Evolutionary conservation across 2,113 vertebrate species (phyloP).

Genomic region (Ariopsis seemanni): DNA sequence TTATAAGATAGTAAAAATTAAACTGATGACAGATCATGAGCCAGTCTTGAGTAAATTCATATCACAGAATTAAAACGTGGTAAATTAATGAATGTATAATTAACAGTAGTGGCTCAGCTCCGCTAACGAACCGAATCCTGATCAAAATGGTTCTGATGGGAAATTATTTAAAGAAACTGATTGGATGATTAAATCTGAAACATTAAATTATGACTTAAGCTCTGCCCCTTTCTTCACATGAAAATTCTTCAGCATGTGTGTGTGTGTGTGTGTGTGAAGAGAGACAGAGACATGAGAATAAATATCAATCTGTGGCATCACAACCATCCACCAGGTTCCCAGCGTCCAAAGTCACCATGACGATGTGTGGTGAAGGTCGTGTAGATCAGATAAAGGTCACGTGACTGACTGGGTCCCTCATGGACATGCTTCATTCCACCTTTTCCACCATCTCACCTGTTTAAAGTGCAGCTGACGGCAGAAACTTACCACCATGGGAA

Average conservation of each 20-base stretch:
- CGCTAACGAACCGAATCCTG: background rate
- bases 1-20: too few relatives aligned
- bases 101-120: background rate
- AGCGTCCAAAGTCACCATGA: background rate
- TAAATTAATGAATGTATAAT: background rate
- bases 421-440: background rate
- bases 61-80: background rate
- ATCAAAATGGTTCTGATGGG: too few relatives aligned
- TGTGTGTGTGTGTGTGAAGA: background rate
- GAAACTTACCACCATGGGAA: constrained; percentile 1
- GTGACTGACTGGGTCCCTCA: constrained; percentile 24
- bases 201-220: background rate
- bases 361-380: constrained; percentile 1
- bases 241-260: too few relatives aligned
- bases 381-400: background rate
- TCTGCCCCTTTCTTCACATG: background rate
- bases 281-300: background rate
- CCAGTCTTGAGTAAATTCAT: background rate
- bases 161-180: background rate
- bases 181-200: background rate
- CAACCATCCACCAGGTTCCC: background rate
- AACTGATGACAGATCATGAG: too few relatives aligned
- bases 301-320: background rate
- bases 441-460: constrained; percentile 40
- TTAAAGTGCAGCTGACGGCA: background rate